Evolutionary conservation across 1,140 invertebrate species (phyloP), one percentile per base, ranked within the genome.

Genomic region (Cydia splendana): DNA sequence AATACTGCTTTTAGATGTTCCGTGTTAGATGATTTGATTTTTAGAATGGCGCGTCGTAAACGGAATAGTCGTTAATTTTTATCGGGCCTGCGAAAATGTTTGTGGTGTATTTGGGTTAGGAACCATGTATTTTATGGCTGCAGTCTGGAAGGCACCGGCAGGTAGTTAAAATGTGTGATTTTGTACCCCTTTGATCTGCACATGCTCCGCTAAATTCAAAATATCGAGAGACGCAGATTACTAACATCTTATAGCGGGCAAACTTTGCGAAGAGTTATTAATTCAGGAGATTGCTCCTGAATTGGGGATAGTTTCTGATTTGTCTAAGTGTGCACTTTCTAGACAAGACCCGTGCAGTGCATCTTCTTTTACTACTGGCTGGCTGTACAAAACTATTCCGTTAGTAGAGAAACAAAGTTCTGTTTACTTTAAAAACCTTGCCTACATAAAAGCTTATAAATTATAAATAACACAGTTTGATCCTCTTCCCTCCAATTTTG

Each of bases 21-120:
- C 87, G 85, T 90, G 88, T 88, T 91, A 86, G 83, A 86, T 84
- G 84, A 86, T 89, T 87, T 86, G 87, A 90, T 90, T 90, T 53
- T 85, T 80, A 78, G 84, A 79, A 84, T 82, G 65, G 65, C 67
- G 30, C 65, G 28, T 34, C 65, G 30, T 71, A 38, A 71, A 71
- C 18, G 38, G 30, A 20, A 69, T 38, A 71, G 67, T 71, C 67
- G 67, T 71, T 71, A 71, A 45, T 45, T 18, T 53, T 71, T 71
- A 71, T 38, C 34, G 9, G n/a, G 67, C 34, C n/a, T 42, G 67
- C 67, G 67, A 38, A 71, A 62, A 45, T 38, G 30, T 71, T 71
- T 42, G 67, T 42, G 67, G 34, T 38, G 67, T 71, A 38, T 71
- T 62, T 62, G 18, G 57, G 57, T 62, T 62, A 62, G 57, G 57